Conservation (phyloP, 2,113 vertebrate species). For the Pitta sordida region DNA sequence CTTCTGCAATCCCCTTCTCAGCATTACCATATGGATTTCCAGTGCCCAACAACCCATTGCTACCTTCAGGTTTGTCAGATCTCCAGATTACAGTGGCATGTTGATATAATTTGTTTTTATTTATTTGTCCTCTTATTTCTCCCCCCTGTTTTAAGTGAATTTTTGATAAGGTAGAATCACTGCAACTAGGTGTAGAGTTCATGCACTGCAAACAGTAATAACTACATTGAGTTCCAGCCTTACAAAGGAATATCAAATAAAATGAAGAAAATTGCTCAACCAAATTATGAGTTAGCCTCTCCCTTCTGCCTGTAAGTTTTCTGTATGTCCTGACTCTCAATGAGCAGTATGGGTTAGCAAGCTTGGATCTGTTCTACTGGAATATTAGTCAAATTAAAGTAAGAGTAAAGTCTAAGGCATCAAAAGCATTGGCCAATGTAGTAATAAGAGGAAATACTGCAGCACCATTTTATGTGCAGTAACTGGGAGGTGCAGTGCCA, state of each 20-base stretch:
- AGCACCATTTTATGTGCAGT: background rate
- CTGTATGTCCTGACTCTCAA: background rate
- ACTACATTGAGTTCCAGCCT: background rate
- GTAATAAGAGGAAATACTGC: background rate
- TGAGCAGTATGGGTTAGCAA: background rate
- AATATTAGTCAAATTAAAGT: background rate
- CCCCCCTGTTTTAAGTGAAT: background rate
- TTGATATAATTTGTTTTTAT: background rate
- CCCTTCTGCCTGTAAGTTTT: background rate
- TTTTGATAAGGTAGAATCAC: background rate
- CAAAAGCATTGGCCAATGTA: background rate
- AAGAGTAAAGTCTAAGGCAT: background rate
- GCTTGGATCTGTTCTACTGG: background rate
- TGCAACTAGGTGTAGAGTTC: background rate
- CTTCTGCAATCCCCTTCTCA: conserved; percentile 69
- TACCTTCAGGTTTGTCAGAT: conserved; percentile 64
- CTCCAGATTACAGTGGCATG: background rate
- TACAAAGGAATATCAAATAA: background rate
- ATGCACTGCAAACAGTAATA: background rate
- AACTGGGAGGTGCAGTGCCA: background rate
- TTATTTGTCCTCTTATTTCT: background rate
- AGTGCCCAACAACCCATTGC: conserved; percentile 68
- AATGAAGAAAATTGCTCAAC: background rate
- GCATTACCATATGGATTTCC: conserved; percentile 80
- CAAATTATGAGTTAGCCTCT: background rate